Evolutionary conservation across 2,113 vertebrate genomes (phyloP), one percentile per base, ranked within the genome.

Genomic region (Butastur rufipennis): DNA sequence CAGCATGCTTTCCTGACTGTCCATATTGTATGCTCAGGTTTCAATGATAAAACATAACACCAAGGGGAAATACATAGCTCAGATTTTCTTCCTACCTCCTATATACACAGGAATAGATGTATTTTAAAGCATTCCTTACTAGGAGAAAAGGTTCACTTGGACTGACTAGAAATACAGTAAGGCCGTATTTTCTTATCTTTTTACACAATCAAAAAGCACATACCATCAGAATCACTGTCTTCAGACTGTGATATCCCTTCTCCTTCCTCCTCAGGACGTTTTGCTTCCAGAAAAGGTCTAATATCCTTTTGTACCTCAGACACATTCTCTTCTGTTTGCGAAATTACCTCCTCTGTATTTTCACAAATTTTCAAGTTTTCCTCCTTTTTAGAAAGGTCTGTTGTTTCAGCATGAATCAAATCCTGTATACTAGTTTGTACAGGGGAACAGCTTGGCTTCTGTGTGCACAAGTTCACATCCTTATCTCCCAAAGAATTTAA

Each of bases 181-280:
- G 16, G 11, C 48, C 17, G 16, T 25, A 27, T 58, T 81, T 94
- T 81, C 40, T 67, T 74, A 73, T 8, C 2, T 47, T 90, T 92
- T 82, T 32, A 79, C 34, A 45, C 3, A 50, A 63, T 34, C 40
- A 70, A 89, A 93, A 78, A 72, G 22, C 15, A 96, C 97, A 61
- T 98, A 99, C 99, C 99, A 74, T 99, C 99, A 77, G 99, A 99
- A 78, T 98, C 99, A 36, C 98, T 99, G 40, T 98, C 98, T 75
- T 98, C 97, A 7, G 97, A 45, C 48, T 82, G 88, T 32, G 85
- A 75, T 15, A 95, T 9, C 2, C 2, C 5, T 86, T 92, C 81
- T 43, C 36, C 61, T 80, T 80, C 82, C 14, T 74, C 31, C 34
- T 70, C 20, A 45, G 29, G 18, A 56, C 17, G 20, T 68, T 45